Evolutionary conservation across 2,888 invertebrate genomes (phyloP), one percentile per base, ranked within the genome.

Genomic region (Apamea crenata): DNA sequence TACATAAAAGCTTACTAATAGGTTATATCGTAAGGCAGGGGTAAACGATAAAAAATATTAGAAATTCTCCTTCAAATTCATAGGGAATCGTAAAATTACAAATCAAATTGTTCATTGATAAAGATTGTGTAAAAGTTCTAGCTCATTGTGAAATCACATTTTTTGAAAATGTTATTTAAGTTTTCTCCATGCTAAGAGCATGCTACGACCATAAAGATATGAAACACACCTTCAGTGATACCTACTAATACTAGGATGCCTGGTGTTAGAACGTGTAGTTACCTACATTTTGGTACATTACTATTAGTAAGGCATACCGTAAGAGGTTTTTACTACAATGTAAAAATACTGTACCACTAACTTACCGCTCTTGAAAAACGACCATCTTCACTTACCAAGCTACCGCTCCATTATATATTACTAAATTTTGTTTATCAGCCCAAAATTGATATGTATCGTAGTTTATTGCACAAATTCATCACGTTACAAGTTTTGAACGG

Each of bases 381-480:
- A 89, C 92, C 92, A 89, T 91, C 90, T 88, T 89, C 83, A 87
- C 93, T 93, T 95, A 95, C 93, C 94, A 96, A 96, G 94, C 96
- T 94, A 93, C 95, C 96, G 94, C 95, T 95, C 95, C 95, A 93
- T 89, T 89, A 88, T 81, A 92, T 94, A 93, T 91, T 92, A 91
- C 90, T 82, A 91, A 92, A 93, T 93, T 93, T 92, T 92, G 92
- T 91, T 90, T 86, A 90, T 95, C 95, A 96, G 96, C 96, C 95
- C 95, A 94, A 96, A 93, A 93, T 96, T 97, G 96, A 97, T 97
- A 97, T 96, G 96, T 97, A 96, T 97, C 96, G 96, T 96, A 95
- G 92, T 95, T 95, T 95, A 95, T 94, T 95, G 94, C 95, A 95
- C 94, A 95, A 95, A 95, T 96, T 95, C 95, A 95, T 95, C 93